Percentiles rank a stretch among this genome's conserved stretches.
Evolutionary conservation across 2,888 invertebrate species (phyloP).

Genomic region (Xylophagus ater): DNA sequence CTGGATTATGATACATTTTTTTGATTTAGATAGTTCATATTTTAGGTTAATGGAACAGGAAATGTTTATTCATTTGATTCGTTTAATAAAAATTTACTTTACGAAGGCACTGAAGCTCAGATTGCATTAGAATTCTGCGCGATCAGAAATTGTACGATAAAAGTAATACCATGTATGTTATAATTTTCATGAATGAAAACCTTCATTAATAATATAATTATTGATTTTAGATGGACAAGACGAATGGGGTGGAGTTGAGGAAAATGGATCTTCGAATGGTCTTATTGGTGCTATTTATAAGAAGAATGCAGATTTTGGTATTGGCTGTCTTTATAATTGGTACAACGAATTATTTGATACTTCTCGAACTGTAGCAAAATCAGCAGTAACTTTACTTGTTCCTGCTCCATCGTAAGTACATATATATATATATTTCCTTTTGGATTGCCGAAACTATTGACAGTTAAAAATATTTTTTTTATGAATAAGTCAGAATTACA

Average conservation of each 20-base stretch:
- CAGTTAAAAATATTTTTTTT: background rate
- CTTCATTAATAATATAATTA: background rate
- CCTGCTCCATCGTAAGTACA: slow-evolving; percentile 30
- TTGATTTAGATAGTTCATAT: background rate
- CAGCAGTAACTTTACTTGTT: slow-evolving; percentile 31
- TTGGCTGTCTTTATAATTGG: slow-evolving; percentile 37
- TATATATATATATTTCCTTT: background rate
- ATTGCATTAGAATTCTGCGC: slow-evolving; percentile 30
- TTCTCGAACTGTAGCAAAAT: slow-evolving; percentile 30
- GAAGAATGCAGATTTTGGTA: slow-evolving; percentile 30
- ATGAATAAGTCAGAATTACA: background rate
- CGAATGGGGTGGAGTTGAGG: slow-evolving; percentile 32
- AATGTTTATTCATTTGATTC: slow-evolving; percentile 29
- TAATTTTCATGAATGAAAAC: background rate
- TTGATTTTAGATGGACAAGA: slow-evolving; percentile 28
- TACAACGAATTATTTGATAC: slow-evolving; percentile 32
- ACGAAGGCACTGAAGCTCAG: slow-evolving; percentile 30
- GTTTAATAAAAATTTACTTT: slow-evolving; percentile 24
- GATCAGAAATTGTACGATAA: slow-evolving; percentile 29
- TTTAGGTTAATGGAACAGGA: slow-evolving; percentile 27
- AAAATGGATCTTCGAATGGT: slow-evolving; percentile 31
- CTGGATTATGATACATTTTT: background rate
- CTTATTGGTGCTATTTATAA: slow-evolving; percentile 32
- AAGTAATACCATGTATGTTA: slow-evolving; percentile 30
- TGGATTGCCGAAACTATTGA: background rate